These are phyloP conservation scores for Siniperca obscura DNA, from an alignment of 2,797 vertebrate species.

Conservation along the genomic window DNA sequence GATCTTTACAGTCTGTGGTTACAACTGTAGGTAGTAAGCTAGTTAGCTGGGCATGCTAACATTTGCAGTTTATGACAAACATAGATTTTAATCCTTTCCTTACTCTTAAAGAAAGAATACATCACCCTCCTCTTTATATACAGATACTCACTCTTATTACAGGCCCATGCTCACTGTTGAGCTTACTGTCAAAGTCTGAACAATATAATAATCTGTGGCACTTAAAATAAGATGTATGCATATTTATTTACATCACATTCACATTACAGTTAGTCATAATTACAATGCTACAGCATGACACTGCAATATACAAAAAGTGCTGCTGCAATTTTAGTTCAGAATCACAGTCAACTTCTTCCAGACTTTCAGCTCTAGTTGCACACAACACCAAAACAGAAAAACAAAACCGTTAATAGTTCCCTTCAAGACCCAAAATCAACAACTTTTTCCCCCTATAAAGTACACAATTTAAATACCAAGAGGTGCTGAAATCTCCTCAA, in stretches of 20 bases:
- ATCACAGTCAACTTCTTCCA: conserved; percentile 51
- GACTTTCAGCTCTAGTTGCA: conserved; percentile 45
- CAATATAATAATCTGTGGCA: conserved; percentile 10
- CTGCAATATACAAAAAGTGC: conserved; percentile 69
- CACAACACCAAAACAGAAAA: conserved; percentile 58
- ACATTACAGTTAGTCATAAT: conserved; percentile 64
- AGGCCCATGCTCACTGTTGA: not conserved
- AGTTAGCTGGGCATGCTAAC: no score
- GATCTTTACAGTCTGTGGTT: no score
- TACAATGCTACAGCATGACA: conserved; percentile 58
- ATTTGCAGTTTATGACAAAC: not conserved
- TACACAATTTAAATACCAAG: conserved; percentile 54
- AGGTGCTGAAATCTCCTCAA: conserved; percentile 46
- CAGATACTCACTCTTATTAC: not conserved
- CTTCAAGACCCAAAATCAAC: conserved; percentile 41
- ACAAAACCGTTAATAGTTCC: conserved; percentile 42
- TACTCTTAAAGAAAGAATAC: not conserved
- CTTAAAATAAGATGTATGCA: conserved; percentile 35
- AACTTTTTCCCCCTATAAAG: conserved; percentile 41
- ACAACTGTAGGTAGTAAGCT: no score
- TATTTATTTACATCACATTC: conserved; percentile 78
- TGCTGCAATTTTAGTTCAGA: conserved; percentile 47
- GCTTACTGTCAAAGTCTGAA: no score
- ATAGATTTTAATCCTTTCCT: not conserved
- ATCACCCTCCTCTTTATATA: not conserved